These are phyloP conservation scores for Aleiodes leptofemur DNA, from an alignment of 2,888 invertebrate species.

Conservation along the genomic window DNA sequence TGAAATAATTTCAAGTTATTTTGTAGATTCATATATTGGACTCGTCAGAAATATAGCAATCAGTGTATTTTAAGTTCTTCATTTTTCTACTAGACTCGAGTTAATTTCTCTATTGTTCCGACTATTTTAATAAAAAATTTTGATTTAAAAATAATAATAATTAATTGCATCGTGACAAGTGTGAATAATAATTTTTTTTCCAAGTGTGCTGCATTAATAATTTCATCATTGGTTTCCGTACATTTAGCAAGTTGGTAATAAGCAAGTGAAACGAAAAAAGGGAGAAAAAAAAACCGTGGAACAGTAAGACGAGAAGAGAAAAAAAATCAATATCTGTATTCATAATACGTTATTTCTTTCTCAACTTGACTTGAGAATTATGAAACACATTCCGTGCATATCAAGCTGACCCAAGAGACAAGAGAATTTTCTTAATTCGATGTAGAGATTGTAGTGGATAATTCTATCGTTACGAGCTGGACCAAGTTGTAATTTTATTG, in stretches of 20 bases:
- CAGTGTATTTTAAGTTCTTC: conserved; percentile 28
- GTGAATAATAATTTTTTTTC: background rate
- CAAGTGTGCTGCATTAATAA: too few relatives aligned
- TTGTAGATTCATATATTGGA: background rate
- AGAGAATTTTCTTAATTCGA: background rate
- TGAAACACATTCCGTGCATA: background rate
- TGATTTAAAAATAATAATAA: background rate
- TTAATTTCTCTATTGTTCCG: conserved; percentile 12
- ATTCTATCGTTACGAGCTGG: background rate
- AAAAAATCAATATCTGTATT: conserved; percentile 14
- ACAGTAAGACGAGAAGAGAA: background rate
- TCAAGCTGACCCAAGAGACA: conserved; percentile 23
- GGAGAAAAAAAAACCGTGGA: background rate
- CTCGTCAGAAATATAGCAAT: background rate
- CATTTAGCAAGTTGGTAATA: background rate
- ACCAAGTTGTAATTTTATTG: background rate
- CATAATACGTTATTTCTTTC: background rate
- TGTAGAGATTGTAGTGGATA: conserved; percentile 1
- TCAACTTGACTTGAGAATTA: background rate
- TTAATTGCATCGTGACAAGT: background rate
- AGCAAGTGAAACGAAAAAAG: background rate
- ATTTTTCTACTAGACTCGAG: background rate
- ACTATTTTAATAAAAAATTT: background rate
- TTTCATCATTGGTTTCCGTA: too few relatives aligned
- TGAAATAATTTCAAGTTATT: background rate